Percentiles rank a stretch among this genome's conserved stretches.
Conservation (phyloP, 2,888 invertebrate species). For the Doris montereyensis region DNA sequence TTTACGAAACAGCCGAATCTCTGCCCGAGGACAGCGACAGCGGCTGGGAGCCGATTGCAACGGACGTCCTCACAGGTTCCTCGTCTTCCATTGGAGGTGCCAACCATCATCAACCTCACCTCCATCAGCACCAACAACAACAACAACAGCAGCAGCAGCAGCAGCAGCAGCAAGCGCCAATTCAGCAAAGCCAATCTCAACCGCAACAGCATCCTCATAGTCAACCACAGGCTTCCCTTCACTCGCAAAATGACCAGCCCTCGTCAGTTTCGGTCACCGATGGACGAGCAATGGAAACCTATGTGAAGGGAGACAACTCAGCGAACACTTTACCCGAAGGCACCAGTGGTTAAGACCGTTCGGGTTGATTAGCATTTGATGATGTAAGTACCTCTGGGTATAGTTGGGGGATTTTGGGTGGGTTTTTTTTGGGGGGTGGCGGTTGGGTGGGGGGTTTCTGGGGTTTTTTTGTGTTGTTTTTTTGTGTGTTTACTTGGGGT, state of each 20-base stretch:
- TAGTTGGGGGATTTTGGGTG: no score
- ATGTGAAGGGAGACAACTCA: no score
- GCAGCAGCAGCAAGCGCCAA: background rate
- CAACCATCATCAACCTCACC: slow-evolving; percentile 1
- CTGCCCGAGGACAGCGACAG: slow-evolving; percentile 39
- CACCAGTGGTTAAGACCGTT: slow-evolving; percentile 13
- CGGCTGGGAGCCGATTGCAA: slow-evolving; percentile 18
- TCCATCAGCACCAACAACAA: background rate
- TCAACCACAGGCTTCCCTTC: no score
- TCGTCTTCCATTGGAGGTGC: background rate
- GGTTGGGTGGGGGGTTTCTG: no score
- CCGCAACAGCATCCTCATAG: slow-evolving; percentile 15
- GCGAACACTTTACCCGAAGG: background rate
- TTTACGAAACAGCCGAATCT: slow-evolving; percentile 39
- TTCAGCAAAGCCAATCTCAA: no score
- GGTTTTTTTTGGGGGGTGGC: no score
- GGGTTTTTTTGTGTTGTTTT: no score
- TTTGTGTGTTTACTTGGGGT: no score
- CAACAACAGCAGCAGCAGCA: slow-evolving; percentile 10
- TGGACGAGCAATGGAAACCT: background rate
- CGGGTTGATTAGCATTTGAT: background rate
- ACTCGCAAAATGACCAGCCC: background rate
- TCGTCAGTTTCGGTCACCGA: background rate
- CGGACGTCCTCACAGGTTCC: background rate
- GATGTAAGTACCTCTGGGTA: no score